phyloP scores from a whole-genome alignment of 2,113 vertebrate species.

The Nymphicus hollandicus region DNA sequence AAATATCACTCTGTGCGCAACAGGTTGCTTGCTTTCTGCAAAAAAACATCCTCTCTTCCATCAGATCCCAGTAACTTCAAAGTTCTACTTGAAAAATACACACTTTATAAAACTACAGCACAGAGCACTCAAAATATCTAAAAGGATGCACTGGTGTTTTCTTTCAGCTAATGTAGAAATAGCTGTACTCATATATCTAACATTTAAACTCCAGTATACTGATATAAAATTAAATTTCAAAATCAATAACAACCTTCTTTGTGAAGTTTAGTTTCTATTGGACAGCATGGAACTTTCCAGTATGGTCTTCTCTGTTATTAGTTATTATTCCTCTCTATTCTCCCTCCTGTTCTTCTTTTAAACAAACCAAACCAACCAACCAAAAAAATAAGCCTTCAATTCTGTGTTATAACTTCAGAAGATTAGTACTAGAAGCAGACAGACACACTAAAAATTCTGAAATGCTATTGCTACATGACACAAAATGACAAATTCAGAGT shows the following conservation, averaged over 20 bases:
- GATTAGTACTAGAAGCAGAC: not conserved
- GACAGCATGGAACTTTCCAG: not conserved
- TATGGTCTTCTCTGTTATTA: not conserved
- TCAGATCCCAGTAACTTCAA: not conserved
- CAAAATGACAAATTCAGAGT: not conserved
- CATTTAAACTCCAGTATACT: not conserved
- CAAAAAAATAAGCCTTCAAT: not conserved
- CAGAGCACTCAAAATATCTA: not conserved
- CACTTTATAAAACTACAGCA: not conserved
- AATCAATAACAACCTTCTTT: not conserved
- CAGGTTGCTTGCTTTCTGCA: not conserved
- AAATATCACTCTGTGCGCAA: not conserved
- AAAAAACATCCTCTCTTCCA: not conserved
- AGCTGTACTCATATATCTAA: not conserved
- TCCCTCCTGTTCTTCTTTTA: not conserved
- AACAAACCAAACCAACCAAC: not conserved
- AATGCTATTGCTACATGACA: not conserved
- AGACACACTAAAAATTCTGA: not conserved
- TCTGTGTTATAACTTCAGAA: not conserved
- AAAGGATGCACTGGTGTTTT: not conserved
- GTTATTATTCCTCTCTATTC: not conserved
- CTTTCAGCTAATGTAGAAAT: not conserved
- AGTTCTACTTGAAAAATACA: not conserved
- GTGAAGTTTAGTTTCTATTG: not conserved
- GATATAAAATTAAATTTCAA: not conserved